Percentiles rank a stretch among this genome's conserved stretches.
Evolutionary conservation across 2,888 invertebrate species (phyloP).

Genomic region (Anagyrus pseudococci): DNA sequence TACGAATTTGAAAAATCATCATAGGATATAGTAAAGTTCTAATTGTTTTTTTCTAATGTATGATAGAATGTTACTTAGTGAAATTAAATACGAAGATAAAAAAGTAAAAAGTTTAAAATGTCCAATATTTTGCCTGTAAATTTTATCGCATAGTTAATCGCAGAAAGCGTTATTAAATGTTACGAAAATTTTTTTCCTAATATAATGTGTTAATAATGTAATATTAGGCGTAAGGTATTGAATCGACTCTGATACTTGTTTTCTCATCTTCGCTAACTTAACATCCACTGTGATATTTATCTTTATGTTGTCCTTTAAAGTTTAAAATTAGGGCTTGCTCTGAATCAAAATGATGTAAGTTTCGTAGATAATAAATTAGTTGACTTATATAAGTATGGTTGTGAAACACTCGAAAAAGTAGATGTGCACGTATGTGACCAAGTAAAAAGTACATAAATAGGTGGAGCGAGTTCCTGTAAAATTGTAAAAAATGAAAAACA

Average conservation of each 20-base stretch:
- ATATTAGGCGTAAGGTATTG: not conserved
- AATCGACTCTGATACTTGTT: slow-evolving; percentile 1
- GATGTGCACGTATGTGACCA: slow-evolving; percentile 1
- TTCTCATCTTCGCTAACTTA: slow-evolving; percentile 18
- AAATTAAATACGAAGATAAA: no score
- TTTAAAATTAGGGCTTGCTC: slow-evolving; percentile 28
- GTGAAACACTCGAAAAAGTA: slow-evolving; percentile 26
- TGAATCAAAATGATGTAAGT: slow-evolving; percentile 26
- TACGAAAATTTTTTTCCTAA: slow-evolving; percentile 17
- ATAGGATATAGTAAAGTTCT: no score
- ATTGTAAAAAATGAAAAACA: slow-evolving; percentile 8
- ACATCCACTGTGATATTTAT: slow-evolving; percentile 37
- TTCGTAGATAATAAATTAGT: slow-evolving; percentile 3
- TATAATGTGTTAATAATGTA: slow-evolving; percentile 16
- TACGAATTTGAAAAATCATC: no score
- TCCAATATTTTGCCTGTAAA: slow-evolving; percentile 7
- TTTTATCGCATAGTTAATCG: slow-evolving; percentile 1
- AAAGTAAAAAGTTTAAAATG: no score
- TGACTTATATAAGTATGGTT: slow-evolving; percentile 13
- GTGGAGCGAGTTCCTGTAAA: slow-evolving; percentile 34
- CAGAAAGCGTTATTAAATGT: slow-evolving; percentile 20
- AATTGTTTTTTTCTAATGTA: no score
- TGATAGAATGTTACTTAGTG: no score
- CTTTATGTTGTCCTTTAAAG: slow-evolving; percentile 23
- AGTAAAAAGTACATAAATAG: not conserved